Evolutionary conservation across 1,140 invertebrate species (phyloP), one percentile per base, ranked within the genome.

Genomic region (Ostrea denselamellosa): DNA sequence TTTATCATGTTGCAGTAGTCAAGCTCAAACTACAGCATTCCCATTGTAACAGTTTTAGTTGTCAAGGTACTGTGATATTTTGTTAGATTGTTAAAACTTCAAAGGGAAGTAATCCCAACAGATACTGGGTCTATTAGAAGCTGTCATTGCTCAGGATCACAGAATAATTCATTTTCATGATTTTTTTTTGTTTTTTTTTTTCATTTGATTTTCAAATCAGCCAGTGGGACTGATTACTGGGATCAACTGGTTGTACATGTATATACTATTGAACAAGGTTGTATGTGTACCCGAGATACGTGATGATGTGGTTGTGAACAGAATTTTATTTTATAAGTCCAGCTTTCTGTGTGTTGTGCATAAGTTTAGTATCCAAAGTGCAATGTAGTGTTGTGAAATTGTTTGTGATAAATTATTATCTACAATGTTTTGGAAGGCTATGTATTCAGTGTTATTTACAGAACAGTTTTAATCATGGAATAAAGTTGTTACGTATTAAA

Each of bases 221-320:
- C 34, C 34, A 44, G 34, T 44, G 34, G 34, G 5, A 44, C 34
- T 44, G 34, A 44, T 44, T 44, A 44, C 34, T 44, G 34, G 34
- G 34, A 44, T 44, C 34, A 44, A 44, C 34, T 44, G 34, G 5
- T 44, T 44, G 34, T 44, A 1, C 5, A 44, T 44, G 34, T 1
- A 44, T 44, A 44, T 44, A 44, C 34, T 44, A 44, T 2, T 5
- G 34, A 44, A 44, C 34, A 44, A 44, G 34, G 34, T 44, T 44
- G 34, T 44, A 44, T 44, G 34, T 44, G 34, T 44, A 5, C 34
- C 34, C 5, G 34, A 44, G 34, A 44, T 14, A 28, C 14, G 68
- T 77, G 68, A 77, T 77, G 68, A 77, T 77, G 25, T 34, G 68
- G 68, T 77, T 77, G 68, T 77, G 68, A 77, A 77, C 8, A 77